phyloP scores from a whole-genome alignment of 2,797 vertebrate genomes.

The Kryptolebias ocellatus region DNA sequence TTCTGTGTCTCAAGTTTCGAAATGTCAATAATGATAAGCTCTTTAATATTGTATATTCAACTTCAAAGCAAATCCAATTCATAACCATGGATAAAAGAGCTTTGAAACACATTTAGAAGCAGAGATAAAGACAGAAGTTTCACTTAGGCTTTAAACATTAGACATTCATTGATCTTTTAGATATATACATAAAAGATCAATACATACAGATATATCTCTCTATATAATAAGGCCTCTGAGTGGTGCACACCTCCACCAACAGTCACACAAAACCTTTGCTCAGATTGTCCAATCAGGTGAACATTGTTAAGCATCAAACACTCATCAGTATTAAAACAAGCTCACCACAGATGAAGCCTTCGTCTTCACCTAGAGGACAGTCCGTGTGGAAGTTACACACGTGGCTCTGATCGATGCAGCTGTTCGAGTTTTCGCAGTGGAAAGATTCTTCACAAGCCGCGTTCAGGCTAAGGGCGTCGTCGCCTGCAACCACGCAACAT shows the following conservation, averaged over 20 bases:
- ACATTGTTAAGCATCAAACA: neutral
- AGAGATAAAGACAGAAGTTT: too few species aligned
- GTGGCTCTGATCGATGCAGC: constrained; percentile 81
- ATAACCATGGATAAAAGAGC: neutral
- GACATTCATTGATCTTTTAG: too few species aligned
- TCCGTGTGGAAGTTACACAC: constrained; percentile 88
- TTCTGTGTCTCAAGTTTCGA: constrained; percentile 10
- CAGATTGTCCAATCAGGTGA: neutral
- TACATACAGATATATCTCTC: too few species aligned
- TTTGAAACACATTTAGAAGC: too few species aligned
- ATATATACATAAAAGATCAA: too few species aligned
- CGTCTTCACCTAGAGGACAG: constrained; percentile 83
- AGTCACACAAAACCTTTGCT: too few species aligned
- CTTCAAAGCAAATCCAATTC: neutral
- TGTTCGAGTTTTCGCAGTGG: constrained; percentile 77
- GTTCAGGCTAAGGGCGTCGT: constrained; percentile 35
- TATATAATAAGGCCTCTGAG: too few species aligned
- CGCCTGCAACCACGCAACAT: constrained; percentile 56
- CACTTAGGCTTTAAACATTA: too few species aligned
- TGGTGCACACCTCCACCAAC: too few species aligned
- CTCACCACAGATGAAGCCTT: constrained; percentile 86
- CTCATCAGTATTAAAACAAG: constrained; percentile 21
- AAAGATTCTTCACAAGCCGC: constrained; percentile 72
- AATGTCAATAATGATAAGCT: neutral
- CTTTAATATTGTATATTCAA: neutral